Base-by-base conservation (phyloP, 2,888 invertebrate genomes). In the Phortica okadai region DNA sequence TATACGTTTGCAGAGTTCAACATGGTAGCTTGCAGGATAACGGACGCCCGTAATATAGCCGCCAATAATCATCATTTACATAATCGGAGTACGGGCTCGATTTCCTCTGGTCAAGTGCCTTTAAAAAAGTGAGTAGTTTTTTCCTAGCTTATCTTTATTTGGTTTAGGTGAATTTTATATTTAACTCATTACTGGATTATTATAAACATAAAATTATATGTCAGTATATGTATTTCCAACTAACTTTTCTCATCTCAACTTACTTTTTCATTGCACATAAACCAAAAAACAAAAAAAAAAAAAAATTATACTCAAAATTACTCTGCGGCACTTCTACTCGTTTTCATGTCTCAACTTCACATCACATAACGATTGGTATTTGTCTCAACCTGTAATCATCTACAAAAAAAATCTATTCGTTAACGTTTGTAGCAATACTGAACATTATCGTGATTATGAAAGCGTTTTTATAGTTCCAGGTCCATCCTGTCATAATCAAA, bases 1-100 rank as follows among this genome's bases (percentile, higher is more conserved):
- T 91, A 94, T 94, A 92, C 94, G 94, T 92, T 96, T 96, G 93
- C 95, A 98, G 98, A 97, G 93, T 98, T 98, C 95, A 97, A 97
- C 94, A 97, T 98, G 97, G 98, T 98, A 94, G 97, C 98, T 93
- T 97, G 97, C 94, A 95, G 98, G 92, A 96, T 97, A 92, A 97
- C 97, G 89, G 97, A 98, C 93, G 95, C 97, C 90, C 95, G 97
- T 93, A 97, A 97, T 84, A 90, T 91, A 92, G 97, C 97, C 90
- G 93, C 88, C 93, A 93, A 91, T 92, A 89, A 90, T 89, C 89
- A 86, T 86, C 88, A 82, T 81, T 83, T 89, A 84, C 89, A 89
- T 84, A 89, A 87, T 83, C 90, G 88, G 83, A 93, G 92, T 92
- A 92, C 93, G 93, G 92, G 94, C 92, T 93, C 94, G 92, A 94